Evolutionary conservation across 2,888 invertebrate genomes (phyloP).

Genomic region (Arge pagana): DNA sequence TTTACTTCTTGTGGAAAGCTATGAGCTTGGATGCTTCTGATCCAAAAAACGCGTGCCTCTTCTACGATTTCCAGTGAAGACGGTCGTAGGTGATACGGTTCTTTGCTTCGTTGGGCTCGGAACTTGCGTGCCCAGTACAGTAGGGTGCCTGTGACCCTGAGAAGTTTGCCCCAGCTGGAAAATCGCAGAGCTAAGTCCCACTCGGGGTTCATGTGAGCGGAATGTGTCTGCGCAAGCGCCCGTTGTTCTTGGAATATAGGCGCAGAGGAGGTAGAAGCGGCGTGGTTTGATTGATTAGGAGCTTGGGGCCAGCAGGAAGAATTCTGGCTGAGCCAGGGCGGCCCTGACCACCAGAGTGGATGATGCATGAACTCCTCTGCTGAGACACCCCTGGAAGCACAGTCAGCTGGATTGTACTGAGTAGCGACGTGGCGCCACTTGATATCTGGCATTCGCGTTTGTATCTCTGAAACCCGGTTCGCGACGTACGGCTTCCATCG

Average conservation of each 20-base stretch:
- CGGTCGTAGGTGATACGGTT: neutral
- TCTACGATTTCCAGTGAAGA: constrained; percentile 20
- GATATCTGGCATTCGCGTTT: constrained; percentile 21
- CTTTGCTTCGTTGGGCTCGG: neutral
- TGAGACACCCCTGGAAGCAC: constrained; percentile 36
- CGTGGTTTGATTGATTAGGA: no score
- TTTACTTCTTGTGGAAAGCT: neutral
- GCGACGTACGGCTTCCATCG: constrained; percentile 37
- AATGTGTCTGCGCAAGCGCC: neutral
- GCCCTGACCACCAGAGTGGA: constrained; percentile 24
- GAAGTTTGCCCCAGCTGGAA: constrained; percentile 7
- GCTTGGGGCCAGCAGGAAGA: constrained; percentile 10
- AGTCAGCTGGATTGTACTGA: constrained; percentile 38
- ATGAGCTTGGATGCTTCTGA: neutral
- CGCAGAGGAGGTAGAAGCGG: no score
- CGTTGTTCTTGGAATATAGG: neutral
- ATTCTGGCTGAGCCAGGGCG: constrained; percentile 22
- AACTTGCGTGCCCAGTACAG: neutral
- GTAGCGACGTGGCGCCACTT: constrained; percentile 36
- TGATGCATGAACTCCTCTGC: constrained; percentile 2
- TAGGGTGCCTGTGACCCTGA: constrained; percentile 20
- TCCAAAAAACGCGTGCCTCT: constrained; percentile 16
- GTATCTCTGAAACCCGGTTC: constrained; percentile 36
- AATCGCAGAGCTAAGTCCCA: constrained; percentile 21
- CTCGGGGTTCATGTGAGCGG: no score